Evolutionary conservation across 2,113 vertebrate genomes (phyloP).

Genomic region (Arothron firmamentum): DNA sequence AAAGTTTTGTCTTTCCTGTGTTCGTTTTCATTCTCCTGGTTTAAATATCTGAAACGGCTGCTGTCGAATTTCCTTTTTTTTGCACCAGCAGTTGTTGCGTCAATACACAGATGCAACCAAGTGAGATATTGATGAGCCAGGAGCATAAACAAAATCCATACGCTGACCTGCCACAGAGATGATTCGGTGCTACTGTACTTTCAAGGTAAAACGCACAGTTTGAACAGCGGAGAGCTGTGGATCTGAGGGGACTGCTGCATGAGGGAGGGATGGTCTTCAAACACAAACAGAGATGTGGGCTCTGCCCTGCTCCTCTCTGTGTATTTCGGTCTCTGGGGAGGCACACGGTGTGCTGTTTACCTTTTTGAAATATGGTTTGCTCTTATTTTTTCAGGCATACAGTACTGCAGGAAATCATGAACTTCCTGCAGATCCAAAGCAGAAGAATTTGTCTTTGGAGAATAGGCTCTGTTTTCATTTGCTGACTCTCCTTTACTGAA

Average conservation of each 20-base stretch:
- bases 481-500: neutral
- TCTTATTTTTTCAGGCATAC: constrained; percentile 14
- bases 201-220: constrained; percentile 15
- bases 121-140: neutral
- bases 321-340: constrained; percentile 12
- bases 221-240: constrained; percentile 11
- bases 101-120: neutral
- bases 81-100: constrained; percentile 6
- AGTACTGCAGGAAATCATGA: constrained; percentile 16
- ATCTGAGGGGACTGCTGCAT: constrained; percentile 1
- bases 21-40: no score
- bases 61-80: constrained; percentile 3
- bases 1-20: no score
- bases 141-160: neutral
- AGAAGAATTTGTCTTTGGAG: constrained; percentile 7
- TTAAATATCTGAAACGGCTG: neutral
- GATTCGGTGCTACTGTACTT: neutral
- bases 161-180: neutral
- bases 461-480: neutral
- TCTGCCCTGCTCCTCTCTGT: constrained; percentile 15
- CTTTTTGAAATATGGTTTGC: constrained; percentile 7
- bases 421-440: constrained; percentile 10
- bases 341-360: constrained; percentile 13
- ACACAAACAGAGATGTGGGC: constrained; percentile 8
- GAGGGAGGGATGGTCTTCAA: constrained; percentile 16